Evolutionary conservation across 2,113 vertebrate genomes (phyloP).

Genomic region (Balaeniceps rex): DNA sequence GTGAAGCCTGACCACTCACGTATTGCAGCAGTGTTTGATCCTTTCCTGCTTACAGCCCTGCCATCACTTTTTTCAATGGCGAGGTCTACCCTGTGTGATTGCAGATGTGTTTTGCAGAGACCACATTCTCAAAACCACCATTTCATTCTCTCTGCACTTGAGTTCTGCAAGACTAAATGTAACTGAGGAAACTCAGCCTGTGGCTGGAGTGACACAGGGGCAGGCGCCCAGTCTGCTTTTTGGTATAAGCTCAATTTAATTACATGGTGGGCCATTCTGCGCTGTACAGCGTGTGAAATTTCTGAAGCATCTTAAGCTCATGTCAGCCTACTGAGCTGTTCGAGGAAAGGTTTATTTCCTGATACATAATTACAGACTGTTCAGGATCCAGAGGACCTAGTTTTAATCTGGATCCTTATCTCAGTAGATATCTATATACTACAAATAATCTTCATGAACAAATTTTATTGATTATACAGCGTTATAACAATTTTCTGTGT

Average conservation of each 20-base stretch:
- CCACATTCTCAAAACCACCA: background rate
- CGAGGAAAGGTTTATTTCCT: background rate
- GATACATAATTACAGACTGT: background rate
- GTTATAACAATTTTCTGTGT: background rate
- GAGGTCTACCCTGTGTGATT: background rate
- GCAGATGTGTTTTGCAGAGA: background rate
- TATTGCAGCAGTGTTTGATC: background rate
- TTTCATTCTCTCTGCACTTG: background rate
- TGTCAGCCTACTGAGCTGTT: background rate
- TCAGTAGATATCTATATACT: background rate
- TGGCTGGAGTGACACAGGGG: background rate
- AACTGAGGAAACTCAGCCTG: background rate
- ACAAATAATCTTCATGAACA: background rate
- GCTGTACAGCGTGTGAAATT: background rate
- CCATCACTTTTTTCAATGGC: background rate
- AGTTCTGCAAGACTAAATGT: background rate
- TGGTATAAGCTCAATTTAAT: background rate
- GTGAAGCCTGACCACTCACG: accelerated
- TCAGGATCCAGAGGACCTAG: background rate
- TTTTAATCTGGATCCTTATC: background rate
- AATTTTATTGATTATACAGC: background rate
- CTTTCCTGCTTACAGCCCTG: background rate
- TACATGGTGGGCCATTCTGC: background rate
- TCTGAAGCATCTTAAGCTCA: background rate
- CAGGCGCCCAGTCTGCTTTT: background rate